Evolutionary conservation across 2,797 vertebrate genomes (phyloP).

Genomic region (Kryptopterus vitreolus): DNA sequence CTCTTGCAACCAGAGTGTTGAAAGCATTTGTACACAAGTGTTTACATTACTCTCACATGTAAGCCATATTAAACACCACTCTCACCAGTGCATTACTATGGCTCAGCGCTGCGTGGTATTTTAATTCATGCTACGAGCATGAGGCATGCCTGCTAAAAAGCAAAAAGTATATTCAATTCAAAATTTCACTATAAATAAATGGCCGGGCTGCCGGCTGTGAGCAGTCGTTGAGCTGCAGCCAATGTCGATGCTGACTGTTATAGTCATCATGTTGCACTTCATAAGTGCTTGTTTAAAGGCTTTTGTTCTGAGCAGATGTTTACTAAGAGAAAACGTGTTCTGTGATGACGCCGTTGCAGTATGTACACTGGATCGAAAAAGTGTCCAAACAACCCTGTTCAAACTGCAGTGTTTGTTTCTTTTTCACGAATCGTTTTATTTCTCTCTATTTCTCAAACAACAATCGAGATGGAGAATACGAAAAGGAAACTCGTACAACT

Average conservation of each 20-base stretch:
- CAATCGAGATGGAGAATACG: not conserved
- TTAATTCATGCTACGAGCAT: not conserved
- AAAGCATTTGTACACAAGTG: not conserved
- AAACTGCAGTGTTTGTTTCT: not conserved
- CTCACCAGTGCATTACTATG: not conserved
- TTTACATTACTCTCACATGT: not conserved
- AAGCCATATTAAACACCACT: conserved; percentile 1
- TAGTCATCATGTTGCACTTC: not conserved
- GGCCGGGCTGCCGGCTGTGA: not conserved
- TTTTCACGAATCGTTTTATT: too few relatives aligned
- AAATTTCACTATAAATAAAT: not conserved
- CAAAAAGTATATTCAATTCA: not conserved
- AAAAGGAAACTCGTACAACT: too few relatives aligned
- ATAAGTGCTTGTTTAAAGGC: not conserved
- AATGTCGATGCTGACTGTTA: not conserved
- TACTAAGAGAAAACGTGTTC: not conserved
- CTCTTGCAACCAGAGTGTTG: not conserved
- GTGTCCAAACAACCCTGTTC: not conserved
- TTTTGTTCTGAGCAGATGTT: not conserved
- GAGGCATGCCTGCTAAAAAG: not conserved
- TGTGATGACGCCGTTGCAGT: not conserved
- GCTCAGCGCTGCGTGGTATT: not conserved
- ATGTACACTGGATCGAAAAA: not conserved
- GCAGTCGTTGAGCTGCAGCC: not conserved
- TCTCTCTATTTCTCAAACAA: too few relatives aligned